Evolutionary conservation across 2,797 vertebrate genomes (phyloP).

Genomic region (Ataeniobius toweri): DNA sequence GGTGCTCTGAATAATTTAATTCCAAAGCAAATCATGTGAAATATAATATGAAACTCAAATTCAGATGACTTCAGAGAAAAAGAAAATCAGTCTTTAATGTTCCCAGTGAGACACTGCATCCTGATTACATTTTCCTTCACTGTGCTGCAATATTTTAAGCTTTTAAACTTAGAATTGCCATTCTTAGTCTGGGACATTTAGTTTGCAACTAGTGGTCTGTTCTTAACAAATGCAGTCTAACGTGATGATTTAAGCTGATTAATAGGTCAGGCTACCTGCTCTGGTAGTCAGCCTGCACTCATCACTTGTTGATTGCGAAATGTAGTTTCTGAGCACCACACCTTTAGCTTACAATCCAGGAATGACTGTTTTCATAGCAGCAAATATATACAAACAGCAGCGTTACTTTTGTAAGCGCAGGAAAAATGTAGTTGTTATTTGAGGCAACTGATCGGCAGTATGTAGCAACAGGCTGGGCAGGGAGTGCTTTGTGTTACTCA

Average conservation of each 20-base stretch:
- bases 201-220: background rate
- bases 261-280: too few relatives aligned
- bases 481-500: background rate
- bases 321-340: too few relatives aligned
- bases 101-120: background rate
- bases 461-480: background rate
- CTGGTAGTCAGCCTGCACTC: too few relatives aligned
- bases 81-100: background rate
- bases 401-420: too few relatives aligned
- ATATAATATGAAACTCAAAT: conserved; percentile 70
- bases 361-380: too few relatives aligned
- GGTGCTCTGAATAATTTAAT: conserved; percentile 64
- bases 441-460: background rate
- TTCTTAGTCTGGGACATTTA: background rate
- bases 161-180: background rate
- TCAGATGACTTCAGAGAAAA: conserved; percentile 40
- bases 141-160: background rate
- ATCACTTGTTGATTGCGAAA: too few relatives aligned
- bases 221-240: too few relatives aligned
- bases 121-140: background rate
- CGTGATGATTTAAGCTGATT: too few relatives aligned
- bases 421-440: background rate
- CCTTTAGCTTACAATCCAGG: too few relatives aligned
- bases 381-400: too few relatives aligned
- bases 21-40: conserved; percentile 54